phyloP scores from a whole-genome alignment of 2,113 vertebrate species.

The Mormyrus lacerda region DNA sequence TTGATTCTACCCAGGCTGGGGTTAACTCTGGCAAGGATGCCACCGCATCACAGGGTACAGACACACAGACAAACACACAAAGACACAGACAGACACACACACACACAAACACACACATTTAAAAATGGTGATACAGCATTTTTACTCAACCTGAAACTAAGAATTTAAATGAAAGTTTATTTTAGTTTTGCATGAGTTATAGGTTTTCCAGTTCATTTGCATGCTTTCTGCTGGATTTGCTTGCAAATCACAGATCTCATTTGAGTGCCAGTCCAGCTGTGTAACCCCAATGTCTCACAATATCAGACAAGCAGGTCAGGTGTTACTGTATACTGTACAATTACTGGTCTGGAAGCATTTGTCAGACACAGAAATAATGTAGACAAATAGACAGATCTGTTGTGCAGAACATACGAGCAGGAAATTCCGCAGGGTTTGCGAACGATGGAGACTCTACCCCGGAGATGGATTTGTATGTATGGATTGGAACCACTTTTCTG shows the following conservation, averaged over 20 bases:
- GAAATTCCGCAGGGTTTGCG: background rate
- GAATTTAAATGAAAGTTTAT: background rate
- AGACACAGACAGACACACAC: no score
- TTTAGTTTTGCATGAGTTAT: background rate
- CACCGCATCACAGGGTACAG: no score
- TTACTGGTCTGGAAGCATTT: background rate
- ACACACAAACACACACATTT: background rate
- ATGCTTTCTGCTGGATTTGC: background rate
- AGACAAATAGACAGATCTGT: background rate
- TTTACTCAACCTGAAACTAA: background rate
- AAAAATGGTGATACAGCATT: background rate
- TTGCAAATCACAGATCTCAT: background rate
- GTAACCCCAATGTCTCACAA: background rate
- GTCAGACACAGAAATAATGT: background rate
- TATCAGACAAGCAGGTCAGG: background rate
- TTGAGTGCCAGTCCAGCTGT: background rate
- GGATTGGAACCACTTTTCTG: background rate
- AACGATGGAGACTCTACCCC: background rate
- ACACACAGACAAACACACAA: no score
- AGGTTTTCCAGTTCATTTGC: background rate
- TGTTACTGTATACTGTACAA: background rate
- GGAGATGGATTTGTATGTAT: background rate
- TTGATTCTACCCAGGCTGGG: no score
- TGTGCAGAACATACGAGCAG: background rate
- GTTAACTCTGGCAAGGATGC: no score